phyloP scores from a whole-genome alignment of 1,140 invertebrate species.

The Pantala flavescens region DNA sequence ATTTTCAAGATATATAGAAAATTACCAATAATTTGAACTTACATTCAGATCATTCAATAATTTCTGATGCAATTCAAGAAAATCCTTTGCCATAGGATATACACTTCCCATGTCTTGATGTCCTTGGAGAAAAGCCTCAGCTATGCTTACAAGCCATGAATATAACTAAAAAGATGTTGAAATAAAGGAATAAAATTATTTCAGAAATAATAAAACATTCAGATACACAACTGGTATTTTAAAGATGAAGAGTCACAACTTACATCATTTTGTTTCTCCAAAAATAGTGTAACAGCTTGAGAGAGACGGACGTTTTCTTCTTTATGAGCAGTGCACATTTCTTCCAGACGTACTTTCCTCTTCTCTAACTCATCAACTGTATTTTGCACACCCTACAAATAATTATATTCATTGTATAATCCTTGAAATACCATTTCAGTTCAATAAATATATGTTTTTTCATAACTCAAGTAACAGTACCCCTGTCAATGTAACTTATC shows the following conservation, averaged over 20 bases:
- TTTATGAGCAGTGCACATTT: slow-evolving; percentile 55
- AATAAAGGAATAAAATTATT: too few relatives aligned
- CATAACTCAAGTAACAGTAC: too few relatives aligned
- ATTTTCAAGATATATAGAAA: slow-evolving; percentile 14
- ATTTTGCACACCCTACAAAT: slow-evolving; percentile 51
- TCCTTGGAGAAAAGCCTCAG: slow-evolving; percentile 59
- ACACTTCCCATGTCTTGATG: slow-evolving; percentile 65
- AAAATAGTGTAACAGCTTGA: slow-evolving; percentile 53
- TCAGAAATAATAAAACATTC: too few relatives aligned
- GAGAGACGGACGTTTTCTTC: slow-evolving; percentile 62
- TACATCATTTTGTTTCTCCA: slow-evolving; percentile 57
- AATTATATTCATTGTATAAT: too few relatives aligned
- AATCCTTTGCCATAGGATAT: slow-evolving; percentile 57
- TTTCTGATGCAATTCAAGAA: slow-evolving; percentile 62
- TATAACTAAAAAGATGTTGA: slow-evolving; percentile 36
- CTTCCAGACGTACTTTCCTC: slow-evolving; percentile 52
- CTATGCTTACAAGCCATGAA: slow-evolving; percentile 59
- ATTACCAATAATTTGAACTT: slow-evolving; percentile 24
- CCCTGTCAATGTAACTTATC: too few relatives aligned
- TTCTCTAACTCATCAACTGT: slow-evolving; percentile 64
- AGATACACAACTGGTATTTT: too few relatives aligned
- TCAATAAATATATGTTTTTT: too few relatives aligned
- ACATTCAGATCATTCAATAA: slow-evolving; percentile 64
- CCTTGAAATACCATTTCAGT: too few relatives aligned
- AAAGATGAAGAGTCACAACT: slow-evolving; percentile 26